Evolutionary conservation across 2,888 invertebrate genomes (phyloP).

Genomic region (Drosophila kuntzei): DNA sequence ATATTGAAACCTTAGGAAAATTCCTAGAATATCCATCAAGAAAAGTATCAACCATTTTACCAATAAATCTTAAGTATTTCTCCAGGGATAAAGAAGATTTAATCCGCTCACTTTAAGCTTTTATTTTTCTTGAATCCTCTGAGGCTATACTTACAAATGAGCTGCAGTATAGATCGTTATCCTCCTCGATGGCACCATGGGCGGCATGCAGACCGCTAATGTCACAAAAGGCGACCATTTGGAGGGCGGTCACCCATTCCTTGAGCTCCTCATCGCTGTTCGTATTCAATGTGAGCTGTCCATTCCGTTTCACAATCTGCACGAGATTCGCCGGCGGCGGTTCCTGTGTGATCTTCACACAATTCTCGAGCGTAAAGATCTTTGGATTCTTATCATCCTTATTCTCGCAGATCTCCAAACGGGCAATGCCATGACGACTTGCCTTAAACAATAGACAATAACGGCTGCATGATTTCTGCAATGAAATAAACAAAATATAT

Average conservation of each 20-base stretch:
- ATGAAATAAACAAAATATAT: neutral
- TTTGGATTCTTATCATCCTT: slow-evolving; percentile 91
- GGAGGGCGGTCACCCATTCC: slow-evolving; percentile 92
- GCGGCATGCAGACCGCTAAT: slow-evolving; percentile 85
- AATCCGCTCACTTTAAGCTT: no score
- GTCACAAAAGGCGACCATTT: slow-evolving; percentile 92
- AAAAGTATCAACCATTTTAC: no score
- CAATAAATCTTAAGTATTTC: no score
- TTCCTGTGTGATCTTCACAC: slow-evolving; percentile 92
- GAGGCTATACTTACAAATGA: slow-evolving; percentile 86
- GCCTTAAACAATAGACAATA: slow-evolving; percentile 89
- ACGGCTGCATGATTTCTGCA: slow-evolving; percentile 91
- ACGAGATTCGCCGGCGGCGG: slow-evolving; percentile 88
- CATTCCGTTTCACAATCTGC: slow-evolving; percentile 91
- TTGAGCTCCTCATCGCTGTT: slow-evolving; percentile 89
- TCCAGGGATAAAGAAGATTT: no score
- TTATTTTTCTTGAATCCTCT: neutral
- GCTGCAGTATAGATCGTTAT: slow-evolving; percentile 95
- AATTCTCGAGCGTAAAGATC: slow-evolving; percentile 94
- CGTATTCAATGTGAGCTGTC: slow-evolving; percentile 87
- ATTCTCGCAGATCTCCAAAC: slow-evolving; percentile 93
- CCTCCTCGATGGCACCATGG: slow-evolving; percentile 90
- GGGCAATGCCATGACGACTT: slow-evolving; percentile 93
- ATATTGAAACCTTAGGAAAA: no score
- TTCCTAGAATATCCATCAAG: no score